A percentile compares a stretch with the other conserved stretches of the same genome.
Evolutionary conservation across 2,888 invertebrate genomes (phyloP).

Genomic region (Polyploca ridens): DNA sequence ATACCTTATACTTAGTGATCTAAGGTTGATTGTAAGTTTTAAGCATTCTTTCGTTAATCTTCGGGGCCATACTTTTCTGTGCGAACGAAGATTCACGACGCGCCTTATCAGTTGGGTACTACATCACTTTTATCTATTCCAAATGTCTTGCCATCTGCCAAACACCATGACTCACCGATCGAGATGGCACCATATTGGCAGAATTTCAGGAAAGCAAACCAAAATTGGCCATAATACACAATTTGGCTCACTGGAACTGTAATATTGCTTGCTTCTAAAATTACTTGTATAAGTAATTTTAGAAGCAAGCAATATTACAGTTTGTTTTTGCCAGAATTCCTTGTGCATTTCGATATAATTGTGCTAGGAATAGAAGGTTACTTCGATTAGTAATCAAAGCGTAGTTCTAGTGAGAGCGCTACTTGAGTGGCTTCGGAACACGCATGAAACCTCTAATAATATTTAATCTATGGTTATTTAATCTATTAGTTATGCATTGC

Average conservation of each 20-base stretch:
- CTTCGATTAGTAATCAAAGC: background rate
- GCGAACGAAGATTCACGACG: too few relatives aligned
- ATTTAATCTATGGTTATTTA: background rate
- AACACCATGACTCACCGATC: background rate
- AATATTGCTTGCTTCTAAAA: background rate
- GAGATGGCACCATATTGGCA: background rate
- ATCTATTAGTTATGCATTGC: background rate
- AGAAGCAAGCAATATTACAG: too few relatives aligned
- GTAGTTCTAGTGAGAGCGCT: background rate
- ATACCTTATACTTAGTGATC: too few relatives aligned
- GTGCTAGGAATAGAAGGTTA: background rate
- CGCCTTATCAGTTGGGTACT: too few relatives aligned
- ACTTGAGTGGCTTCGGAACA: background rate
- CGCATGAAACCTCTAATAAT: conserved; percentile 3
- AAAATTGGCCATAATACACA: background rate
- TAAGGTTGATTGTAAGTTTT: too few relatives aligned
- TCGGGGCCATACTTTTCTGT: too few relatives aligned
- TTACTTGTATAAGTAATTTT: too few relatives aligned
- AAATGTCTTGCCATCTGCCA: background rate
- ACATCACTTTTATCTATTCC: background rate
- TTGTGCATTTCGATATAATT: background rate
- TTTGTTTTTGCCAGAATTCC: conserved; percentile 2
- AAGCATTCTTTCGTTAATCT: too few relatives aligned
- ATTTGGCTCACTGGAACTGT: background rate
- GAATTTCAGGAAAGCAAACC: conserved; percentile 1